Base-by-base conservation (phyloP, 2,797 vertebrate species). In the Tolypeutes matacus region DNA sequence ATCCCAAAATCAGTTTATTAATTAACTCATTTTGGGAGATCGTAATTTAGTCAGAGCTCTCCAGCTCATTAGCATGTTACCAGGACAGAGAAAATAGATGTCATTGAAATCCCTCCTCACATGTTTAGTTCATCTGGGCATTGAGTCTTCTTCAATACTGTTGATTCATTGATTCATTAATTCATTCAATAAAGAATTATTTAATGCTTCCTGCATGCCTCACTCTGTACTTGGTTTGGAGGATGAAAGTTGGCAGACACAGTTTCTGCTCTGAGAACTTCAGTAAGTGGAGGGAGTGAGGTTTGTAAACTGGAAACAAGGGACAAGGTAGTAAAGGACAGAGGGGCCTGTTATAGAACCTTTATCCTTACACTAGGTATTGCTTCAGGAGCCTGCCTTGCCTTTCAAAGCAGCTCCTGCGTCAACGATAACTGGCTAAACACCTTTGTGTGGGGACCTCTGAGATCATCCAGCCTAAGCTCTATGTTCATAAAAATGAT, bases 11-110 rank as follows among this genome's bases (percentile, higher is more conserved):
- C 97, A 97, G 96, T 97, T 96, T 97, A 97, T 97, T 97, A 97
- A 97, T 97, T 97, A 97, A 97, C 96, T 97, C 96, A 97, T 96
- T 97, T 97, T 96, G 95, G 96, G 97, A 97, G 97, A 97, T 97
- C 27, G 89, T 89, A 97, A 96, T 97, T 97, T 97, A 97, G 96
- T 89, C 96, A 89, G 92, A 87, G 88, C 83, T 95, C 96, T 97
- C 86, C 83, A 97, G 95, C 88, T 97, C 96, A 96, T 97, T 97
- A 97, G 94, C 92, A 93, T 92, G 92, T 96, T 96, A 96, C 96
- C 95, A 96, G 93, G 94, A 97, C 84, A 96, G 91, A 95, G 95
- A 96, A 95, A 97, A 95, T 85, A 95, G 93, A 97, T 94, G 96
- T 96, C 95, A 76, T 0, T 89, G 76, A 93, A 96, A 95, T 91